Conservation (phyloP, 2,797 vertebrate genomes). For the Gorsachius magnificus region DNA sequence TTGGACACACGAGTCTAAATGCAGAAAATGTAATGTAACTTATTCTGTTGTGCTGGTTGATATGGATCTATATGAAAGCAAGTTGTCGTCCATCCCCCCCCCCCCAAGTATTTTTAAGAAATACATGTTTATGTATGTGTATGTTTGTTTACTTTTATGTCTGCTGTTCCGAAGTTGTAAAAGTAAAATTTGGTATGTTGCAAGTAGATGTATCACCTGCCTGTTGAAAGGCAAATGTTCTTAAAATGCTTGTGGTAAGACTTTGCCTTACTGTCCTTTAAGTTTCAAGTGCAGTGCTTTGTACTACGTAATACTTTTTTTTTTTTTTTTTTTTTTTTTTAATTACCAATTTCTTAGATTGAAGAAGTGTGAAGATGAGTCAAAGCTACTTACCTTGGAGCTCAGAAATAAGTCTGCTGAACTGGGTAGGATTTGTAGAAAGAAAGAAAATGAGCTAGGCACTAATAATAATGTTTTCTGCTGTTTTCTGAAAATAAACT, state of each 20-base stretch:
- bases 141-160: neutral
- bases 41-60: neutral
- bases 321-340: neutral
- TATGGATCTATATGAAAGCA: neutral
- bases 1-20: neutral
- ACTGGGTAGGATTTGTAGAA: constrained; percentile 79
- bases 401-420: constrained; percentile 77
- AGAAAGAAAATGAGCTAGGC: neutral
- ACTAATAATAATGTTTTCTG: neutral
- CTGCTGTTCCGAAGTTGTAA: neutral
- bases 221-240: neutral
- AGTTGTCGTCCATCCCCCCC: neutral
- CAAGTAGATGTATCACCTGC: neutral
- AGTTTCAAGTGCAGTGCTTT: constrained; percentile 11
- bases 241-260: neutral
- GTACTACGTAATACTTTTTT: neutral
- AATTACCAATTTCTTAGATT: constrained; percentile 72
- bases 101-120: neutral
- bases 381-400: constrained; percentile 71
- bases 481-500: neutral
- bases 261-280: neutral
- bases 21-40: neutral
- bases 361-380: constrained; percentile 75
- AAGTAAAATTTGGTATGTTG: neutral
- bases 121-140: neutral